These are phyloP conservation scores for Neopelma chrysocephalum DNA, from an alignment of 2,797 vertebrate genomes.

Conservation along the genomic window DNA sequence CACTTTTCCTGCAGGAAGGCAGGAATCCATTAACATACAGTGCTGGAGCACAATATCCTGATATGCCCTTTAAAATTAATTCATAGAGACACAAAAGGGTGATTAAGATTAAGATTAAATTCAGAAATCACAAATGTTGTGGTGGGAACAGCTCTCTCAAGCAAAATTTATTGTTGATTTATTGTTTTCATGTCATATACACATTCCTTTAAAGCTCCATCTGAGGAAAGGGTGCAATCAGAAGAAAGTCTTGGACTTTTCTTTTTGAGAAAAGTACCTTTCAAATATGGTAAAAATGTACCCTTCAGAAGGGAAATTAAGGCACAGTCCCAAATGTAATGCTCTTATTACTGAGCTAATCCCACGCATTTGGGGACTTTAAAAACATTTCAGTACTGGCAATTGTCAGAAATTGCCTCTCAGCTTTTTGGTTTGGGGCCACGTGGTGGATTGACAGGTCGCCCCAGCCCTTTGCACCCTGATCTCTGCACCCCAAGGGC, in stretches of 20 bases:
- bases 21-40: conserved; percentile 55
- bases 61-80: conserved; percentile 33
- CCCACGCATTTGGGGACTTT: rapidly evolving
- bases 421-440: background rate
- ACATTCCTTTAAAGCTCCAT: background rate
- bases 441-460: background rate
- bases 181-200: background rate
- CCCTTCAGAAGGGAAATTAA: background rate
- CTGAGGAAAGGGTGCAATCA: background rate
- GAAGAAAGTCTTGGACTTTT: background rate
- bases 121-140: background rate
- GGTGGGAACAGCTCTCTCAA: background rate
- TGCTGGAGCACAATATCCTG: conserved; percentile 46
- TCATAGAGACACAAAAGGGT: background rate
- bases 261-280: background rate
- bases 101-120: background rate
- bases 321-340: background rate
- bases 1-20: conserved; percentile 40
- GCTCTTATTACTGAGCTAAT: background rate
- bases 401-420: background rate
- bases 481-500: background rate
- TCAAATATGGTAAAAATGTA: background rate
- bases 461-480: background rate
- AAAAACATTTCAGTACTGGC: background rate
- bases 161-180: background rate